Conservation (phyloP, 2,888 invertebrate genomes). For the Cephonodes hylas region DNA sequence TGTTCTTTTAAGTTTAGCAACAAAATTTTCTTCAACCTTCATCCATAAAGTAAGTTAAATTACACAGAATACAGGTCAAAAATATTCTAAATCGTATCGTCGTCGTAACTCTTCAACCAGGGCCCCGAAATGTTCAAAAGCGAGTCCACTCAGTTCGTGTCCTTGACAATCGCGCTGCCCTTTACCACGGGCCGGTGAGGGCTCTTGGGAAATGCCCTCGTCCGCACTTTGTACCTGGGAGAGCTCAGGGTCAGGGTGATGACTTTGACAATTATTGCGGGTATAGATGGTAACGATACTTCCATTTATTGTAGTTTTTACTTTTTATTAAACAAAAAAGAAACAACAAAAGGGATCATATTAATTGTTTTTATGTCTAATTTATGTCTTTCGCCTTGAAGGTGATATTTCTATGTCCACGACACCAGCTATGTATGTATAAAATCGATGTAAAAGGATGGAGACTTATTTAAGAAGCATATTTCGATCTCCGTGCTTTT, state of each 20-base stretch:
- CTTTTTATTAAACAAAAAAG: no score
- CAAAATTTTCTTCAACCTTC: no score
- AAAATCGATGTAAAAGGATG: no score
- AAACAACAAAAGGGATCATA: no score
- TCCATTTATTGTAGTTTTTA: not conserved
- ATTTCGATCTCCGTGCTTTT: no score
- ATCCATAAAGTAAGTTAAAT: not conserved
- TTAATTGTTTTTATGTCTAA: no score
- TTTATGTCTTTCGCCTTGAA: no score
- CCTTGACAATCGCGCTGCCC: slow-evolving; percentile 19
- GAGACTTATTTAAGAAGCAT: no score
- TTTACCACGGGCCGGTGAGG: slow-evolving; percentile 33
- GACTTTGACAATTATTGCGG: not conserved
- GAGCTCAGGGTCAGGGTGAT: not conserved
- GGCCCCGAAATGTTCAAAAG: not conserved
- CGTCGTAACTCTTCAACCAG: not conserved
- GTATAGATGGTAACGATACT: not conserved
- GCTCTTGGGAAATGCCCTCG: slow-evolving; percentile 18
- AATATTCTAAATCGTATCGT: not conserved
- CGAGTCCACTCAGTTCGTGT: not conserved
- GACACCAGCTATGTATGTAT: no score
- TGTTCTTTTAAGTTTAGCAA: no score
- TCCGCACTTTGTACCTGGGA: not conserved
- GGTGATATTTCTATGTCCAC: no score
- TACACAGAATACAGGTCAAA: not conserved